A percentile compares a stretch with the other conserved stretches of the same genome.
Conservation (phyloP, 2,113 vertebrate species). For the Stigmatopora nigra region DNA sequence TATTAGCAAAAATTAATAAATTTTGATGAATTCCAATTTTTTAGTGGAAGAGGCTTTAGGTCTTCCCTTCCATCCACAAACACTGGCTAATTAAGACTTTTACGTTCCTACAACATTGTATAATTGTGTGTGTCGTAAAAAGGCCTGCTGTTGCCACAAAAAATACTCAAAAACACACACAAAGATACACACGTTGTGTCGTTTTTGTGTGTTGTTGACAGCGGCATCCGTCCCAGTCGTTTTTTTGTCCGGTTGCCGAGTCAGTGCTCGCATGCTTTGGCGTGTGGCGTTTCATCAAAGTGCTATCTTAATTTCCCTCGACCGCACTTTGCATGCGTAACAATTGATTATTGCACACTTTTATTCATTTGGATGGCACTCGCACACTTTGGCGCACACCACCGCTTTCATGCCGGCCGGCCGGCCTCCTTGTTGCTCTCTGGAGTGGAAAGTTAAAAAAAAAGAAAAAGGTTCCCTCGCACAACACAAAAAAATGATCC, state of each 20-base stretch:
- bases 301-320: slow-evolving; percentile 40
- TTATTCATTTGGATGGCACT: slow-evolving; percentile 21
- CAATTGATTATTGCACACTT: slow-evolving; percentile 4
- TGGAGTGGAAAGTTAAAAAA: slow-evolving; percentile 12
- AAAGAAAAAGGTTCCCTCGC: slow-evolving; percentile 17
- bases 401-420: slow-evolving; percentile 1
- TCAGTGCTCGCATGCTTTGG: not conserved
- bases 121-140: not conserved
- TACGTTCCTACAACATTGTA: not conserved
- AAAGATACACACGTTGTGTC: slow-evolving; percentile 3
- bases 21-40: not conserved
- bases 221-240: not conserved
- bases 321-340: slow-evolving; percentile 25
- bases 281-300: not conserved
- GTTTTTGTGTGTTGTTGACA: slow-evolving; percentile 16
- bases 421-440: slow-evolving; percentile 14
- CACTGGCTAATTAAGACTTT: not conserved
- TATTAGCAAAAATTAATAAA: too few relatives aligned
- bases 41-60: not conserved
- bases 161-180: slow-evolving; percentile 1
- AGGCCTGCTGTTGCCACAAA: not conserved
- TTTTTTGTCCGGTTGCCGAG: not conserved
- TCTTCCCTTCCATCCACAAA: not conserved
- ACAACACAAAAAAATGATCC: not conserved
- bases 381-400: slow-evolving; percentile 24